Evolutionary conservation across 1,140 invertebrate genomes (phyloP).

Genomic region (Parapsyche elsis): DNA sequence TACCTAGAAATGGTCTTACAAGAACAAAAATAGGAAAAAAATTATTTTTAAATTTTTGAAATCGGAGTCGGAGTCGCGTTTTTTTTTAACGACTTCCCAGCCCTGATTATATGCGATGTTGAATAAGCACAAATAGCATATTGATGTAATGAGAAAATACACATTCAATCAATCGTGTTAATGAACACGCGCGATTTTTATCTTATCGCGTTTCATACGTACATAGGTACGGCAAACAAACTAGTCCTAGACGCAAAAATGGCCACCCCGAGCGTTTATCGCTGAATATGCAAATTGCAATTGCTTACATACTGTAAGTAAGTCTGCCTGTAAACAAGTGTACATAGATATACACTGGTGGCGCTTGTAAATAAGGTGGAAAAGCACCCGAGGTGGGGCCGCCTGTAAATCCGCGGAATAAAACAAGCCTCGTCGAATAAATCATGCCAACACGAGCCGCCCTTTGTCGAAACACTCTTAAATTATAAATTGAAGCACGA

Average conservation of each 20-base stretch:
- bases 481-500: neutral
- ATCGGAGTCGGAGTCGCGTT: too few species aligned
- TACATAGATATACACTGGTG: neutral
- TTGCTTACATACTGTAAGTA: neutral
- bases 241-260: neutral
- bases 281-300: neutral
- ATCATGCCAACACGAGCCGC: neutral
- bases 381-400: neutral
- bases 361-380: slow-evolving; percentile 22
- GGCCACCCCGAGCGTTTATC: neutral
- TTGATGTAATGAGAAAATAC: too few species aligned
- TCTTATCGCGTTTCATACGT: too few species aligned
- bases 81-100: too few species aligned
- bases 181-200: too few species aligned
- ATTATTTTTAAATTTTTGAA: too few species aligned
- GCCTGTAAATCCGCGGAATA: slow-evolving; percentile 4
- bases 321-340: slow-evolving; percentile 2
- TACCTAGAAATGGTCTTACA: too few species aligned
- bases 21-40: too few species aligned
- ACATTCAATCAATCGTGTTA: too few species aligned
- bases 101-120: too few species aligned
- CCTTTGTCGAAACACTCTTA: neutral
- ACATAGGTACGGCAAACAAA: neutral
- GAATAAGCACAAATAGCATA: too few species aligned
- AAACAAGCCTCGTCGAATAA: neutral